Evolutionary conservation across 2,888 invertebrate species (phyloP), one percentile per base, ranked within the genome.

Genomic region (Molanna angustata): DNA sequence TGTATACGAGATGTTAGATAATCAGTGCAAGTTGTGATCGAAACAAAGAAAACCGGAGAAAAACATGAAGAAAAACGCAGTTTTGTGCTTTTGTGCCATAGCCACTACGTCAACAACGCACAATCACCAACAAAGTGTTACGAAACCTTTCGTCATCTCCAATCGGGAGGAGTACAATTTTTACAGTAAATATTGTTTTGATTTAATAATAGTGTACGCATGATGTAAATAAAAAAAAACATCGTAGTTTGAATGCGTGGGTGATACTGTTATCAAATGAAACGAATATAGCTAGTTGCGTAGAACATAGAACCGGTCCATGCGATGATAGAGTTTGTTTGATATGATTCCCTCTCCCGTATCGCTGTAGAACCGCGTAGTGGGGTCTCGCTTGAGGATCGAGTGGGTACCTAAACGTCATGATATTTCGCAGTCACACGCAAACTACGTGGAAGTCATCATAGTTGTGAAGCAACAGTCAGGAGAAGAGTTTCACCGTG

Each of bases 61-160:
- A 32, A 54, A 18, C 16, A 58, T 58, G 57, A 58, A 58, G 57
- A 58, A 58, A 46, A 58, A 52, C 52, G 57, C 57, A 14, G 55
- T 55, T 7, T 14, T 55, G 45, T 58, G 54, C 44, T 49, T 58
- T 42, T 58, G 57, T 45, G 54, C 57, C 17, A 27, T 58, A 16
- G 57, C 55, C n/a, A 44, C 57, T 2, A 31, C 47, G 18, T 32
- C 54, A 11, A 21, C 50, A n/a, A 14, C 31, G 32, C 27, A 9
- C 16, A 19, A 32, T 31, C 37, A 42, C n/a, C n/a, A n/a, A 11
- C 43, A 46, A 17, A 39, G 20, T 14, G 45, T 40, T 21, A 39
- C 20, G 37, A 42, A 46, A 32, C 46, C 51, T 37, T 35, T 54
- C 42, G 39, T 50, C 39, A 33, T 54, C 45, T 41, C 54, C 14